Evolutionary conservation across 92 coral and sea anemone species (phyloP), one percentile per base, ranked within the genome.

Genomic region (Metridium senile): DNA sequence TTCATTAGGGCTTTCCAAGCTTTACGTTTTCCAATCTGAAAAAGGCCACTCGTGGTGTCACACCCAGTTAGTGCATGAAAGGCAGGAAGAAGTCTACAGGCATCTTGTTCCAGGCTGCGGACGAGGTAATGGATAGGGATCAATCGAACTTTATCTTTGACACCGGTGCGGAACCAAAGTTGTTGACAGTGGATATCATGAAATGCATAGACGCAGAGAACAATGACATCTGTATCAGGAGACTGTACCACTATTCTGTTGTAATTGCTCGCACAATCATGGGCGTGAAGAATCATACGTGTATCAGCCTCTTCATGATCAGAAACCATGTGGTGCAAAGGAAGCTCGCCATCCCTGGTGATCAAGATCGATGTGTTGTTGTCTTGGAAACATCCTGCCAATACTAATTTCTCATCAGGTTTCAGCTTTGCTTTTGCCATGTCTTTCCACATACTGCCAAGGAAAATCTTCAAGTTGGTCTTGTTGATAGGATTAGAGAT

Each of bases 41-140:
- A 84, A 71, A 88, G 65, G 35, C 76, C 21, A 33, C 92, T 83
- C 45, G 88, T 83, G 54, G 80, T 66, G 72, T 83, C 88, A 64
- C 91, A 87, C 33, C 89, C 86, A 56, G 89, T 88, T 67, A 88
- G 26, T 62, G 86, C 86, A 65, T 88, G 93, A 57, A 88, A 80
- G 19, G 83, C 81, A 58, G 76, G 81, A 30, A 88, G 86, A 66
- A 83, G 58, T 27, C 70, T 67, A 35, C 81, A 79, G 26, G 79
- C 10, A 26, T 7, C 33, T 69, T 22, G 78, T 59, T 84, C 81
- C 46, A 84, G 74, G 9, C 34, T 51, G 4, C 11, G 11, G 9
- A 30, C 29, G 2, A 59, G 1, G 2, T 29, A 2, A 76, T 89
- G 93, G 28, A 73, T 82, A 45, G 93, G 89, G 70, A 88, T 84